Evolutionary conservation across 2,797 vertebrate species (phyloP).

Genomic region (Alfaro cultratus): DNA sequence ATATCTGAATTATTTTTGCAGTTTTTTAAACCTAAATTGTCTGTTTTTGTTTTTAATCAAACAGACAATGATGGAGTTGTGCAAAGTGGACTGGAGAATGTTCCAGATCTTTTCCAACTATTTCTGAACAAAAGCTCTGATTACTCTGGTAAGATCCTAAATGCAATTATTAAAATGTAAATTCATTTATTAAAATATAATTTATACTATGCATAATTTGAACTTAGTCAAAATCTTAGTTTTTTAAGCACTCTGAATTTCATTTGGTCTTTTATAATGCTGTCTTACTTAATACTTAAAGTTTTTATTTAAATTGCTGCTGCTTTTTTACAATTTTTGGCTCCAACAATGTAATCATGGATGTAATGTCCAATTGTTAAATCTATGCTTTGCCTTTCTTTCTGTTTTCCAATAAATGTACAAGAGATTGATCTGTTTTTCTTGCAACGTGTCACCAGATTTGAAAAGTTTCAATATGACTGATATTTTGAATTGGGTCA

Average conservation of each 20-base stretch:
- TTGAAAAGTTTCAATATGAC: not conserved
- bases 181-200: not conserved
- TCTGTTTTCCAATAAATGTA: not conserved
- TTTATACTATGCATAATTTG: not conserved
- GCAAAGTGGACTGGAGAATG: no score
- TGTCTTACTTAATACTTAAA: not conserved
- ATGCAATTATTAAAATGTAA: not conserved
- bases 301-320: not conserved
- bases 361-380: not conserved
- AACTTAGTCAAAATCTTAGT: not conserved
- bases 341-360: not conserved
- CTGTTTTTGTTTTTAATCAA: no score
- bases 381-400: not conserved
- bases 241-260: not conserved
- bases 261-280: not conserved
- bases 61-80: no score
- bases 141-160: not conserved
- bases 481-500: not conserved
- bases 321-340: not conserved
- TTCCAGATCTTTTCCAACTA: not conserved
- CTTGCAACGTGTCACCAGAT: not conserved
- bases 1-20: no score
- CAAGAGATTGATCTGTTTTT: not conserved
- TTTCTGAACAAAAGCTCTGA: rapidly evolving
- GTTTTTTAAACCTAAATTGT: no score